Evolutionary conservation across 1,140 invertebrate species (phyloP).

Genomic region (Anthonomus grandis): DNA sequence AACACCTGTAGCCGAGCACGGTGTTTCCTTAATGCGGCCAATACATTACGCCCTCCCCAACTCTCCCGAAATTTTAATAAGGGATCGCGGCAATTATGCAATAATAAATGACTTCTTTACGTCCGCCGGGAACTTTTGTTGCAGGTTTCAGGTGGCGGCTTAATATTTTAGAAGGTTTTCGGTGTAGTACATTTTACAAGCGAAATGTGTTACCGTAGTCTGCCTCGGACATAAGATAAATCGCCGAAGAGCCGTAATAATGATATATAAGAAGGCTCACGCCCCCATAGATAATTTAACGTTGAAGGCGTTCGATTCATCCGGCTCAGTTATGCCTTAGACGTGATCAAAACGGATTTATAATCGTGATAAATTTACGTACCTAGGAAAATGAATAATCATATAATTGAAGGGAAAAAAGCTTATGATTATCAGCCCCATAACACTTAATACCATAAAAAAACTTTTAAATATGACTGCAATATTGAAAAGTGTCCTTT

Average conservation of each 20-base stretch:
- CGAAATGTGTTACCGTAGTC: slow-evolving; percentile 35
- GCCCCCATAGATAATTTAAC: slow-evolving; percentile 33
- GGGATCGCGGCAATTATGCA: slow-evolving; percentile 14
- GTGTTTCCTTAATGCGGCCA: background rate
- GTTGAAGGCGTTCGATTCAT: slow-evolving; percentile 33
- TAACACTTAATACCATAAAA: too few species aligned
- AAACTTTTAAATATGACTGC: too few species aligned
- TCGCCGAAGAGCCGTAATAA: slow-evolving; percentile 36
- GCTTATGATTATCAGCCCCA: too few species aligned
- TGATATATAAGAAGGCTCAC: slow-evolving; percentile 36
- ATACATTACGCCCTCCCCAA: slow-evolving; percentile 5
- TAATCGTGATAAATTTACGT: slow-evolving; percentile 26
- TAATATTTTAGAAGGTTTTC: slow-evolving; percentile 32
- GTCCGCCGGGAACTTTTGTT: slow-evolving; percentile 14
- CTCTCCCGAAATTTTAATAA: slow-evolving; percentile 21
- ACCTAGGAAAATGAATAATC: too few species aligned
- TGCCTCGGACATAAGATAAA: slow-evolving; percentile 37
- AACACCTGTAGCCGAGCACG: background rate
- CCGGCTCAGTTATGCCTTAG: slow-evolving; percentile 34
- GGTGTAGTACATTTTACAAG: slow-evolving; percentile 34
- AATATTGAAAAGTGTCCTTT: too few species aligned
- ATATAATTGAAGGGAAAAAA: too few species aligned
- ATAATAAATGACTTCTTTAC: slow-evolving; percentile 19
- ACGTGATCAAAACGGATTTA: slow-evolving; percentile 27
- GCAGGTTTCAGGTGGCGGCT: slow-evolving; percentile 24